Conservation (phyloP, 2,888 invertebrate species). For the Aphrophora alni region DNA sequence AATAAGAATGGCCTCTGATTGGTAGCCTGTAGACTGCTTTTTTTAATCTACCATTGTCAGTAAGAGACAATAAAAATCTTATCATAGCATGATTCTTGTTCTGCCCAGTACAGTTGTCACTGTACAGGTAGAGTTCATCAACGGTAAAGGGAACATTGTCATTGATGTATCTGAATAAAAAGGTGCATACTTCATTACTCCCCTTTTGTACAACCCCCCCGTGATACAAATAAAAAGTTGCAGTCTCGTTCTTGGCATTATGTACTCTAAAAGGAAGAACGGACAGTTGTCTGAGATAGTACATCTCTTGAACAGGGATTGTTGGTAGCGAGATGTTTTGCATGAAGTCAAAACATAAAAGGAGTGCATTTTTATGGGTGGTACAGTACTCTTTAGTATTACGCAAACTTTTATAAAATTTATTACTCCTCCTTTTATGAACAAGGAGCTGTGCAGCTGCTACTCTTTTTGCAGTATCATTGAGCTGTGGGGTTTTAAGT, state of each 20-base stretch:
- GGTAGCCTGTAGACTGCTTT: constrained; percentile 44
- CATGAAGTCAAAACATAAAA: constrained; percentile 16
- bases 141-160: constrained; percentile 12
- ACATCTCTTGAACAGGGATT: constrained; percentile 15
- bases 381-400: constrained; percentile 10
- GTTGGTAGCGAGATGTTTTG: neutral
- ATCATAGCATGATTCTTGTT: constrained; percentile 48
- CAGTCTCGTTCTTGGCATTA: neutral
- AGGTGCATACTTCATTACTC: constrained; percentile 15
- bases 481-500: constrained; percentile 4
- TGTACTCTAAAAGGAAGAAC: constrained; percentile 3
- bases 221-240: constrained; percentile 16
- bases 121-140: constrained; percentile 46
- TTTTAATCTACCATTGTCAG: constrained; percentile 42
- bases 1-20: constrained; percentile 46
- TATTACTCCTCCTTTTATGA: constrained; percentile 17
- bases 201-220: constrained; percentile 14
- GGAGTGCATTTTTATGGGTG: neutral
- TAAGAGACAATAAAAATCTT: constrained; percentile 40
- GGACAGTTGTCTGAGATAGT: constrained; percentile 11
- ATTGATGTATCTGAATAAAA: constrained; percentile 29
- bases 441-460: neutral
- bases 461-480: constrained; percentile 14
- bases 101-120: constrained; percentile 51
- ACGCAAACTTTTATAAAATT: constrained; percentile 9